Conservation (phyloP, 2,113 vertebrate species). For the Erythrocebus patas region DNA sequence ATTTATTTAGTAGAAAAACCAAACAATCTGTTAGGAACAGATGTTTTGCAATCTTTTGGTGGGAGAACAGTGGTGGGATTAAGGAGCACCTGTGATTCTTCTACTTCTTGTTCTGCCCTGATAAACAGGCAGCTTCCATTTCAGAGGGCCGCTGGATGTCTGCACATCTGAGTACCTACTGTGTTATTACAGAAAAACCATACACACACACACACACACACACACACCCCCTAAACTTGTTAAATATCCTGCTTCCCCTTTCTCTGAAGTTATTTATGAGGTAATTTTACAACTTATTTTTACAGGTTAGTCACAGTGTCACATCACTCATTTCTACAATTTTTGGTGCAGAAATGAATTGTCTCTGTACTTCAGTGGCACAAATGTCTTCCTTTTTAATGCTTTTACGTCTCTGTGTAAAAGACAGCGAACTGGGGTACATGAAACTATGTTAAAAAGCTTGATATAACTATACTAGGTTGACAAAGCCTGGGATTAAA, state of each 20-base stretch:
- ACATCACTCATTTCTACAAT: constrained; percentile 18
- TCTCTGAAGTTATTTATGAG: constrained; percentile 48
- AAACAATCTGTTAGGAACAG: constrained; percentile 70
- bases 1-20: constrained; percentile 57
- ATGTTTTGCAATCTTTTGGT: constrained; percentile 65
- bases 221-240: neutral
- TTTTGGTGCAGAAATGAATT: neutral
- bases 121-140: constrained; percentile 60
- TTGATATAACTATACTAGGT: constrained; percentile 11
- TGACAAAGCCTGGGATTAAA: constrained; percentile 70
- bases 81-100: constrained; percentile 62
- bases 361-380: constrained; percentile 19
- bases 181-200: neutral
- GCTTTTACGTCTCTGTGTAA: constrained; percentile 10
- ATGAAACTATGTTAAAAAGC: constrained; percentile 61
- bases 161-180: neutral
- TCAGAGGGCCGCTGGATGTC: neutral
- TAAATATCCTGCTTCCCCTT: neutral
- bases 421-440: neutral
- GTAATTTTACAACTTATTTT: neutral
- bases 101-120: constrained; percentile 59
- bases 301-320: constrained; percentile 29
- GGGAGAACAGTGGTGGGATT: constrained; percentile 68
- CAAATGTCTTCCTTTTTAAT: neutral
- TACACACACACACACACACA: too few species aligned